phyloP scores from a whole-genome alignment of 2,113 vertebrate species.

The Cairina moschata region DNA sequence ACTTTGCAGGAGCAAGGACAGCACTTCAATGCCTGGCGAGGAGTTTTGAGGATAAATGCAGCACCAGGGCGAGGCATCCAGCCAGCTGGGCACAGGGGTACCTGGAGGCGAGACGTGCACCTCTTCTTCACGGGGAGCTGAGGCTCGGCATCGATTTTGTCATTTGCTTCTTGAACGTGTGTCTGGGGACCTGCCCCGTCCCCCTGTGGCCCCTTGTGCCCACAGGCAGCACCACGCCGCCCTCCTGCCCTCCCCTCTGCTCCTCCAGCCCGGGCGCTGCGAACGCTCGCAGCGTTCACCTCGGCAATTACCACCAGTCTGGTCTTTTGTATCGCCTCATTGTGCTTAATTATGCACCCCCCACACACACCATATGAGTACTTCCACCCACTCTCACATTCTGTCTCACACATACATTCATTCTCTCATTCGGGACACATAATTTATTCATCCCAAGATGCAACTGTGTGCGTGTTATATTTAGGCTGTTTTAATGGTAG shows the following conservation, averaged over 20 bases:
- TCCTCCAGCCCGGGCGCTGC: slow-evolving; percentile 4
- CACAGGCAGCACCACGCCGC: rapidly evolving
- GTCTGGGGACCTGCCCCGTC: not conserved
- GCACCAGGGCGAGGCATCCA: not conserved
- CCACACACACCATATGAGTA: slow-evolving; percentile 75
- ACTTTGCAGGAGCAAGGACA: rapidly evolving
- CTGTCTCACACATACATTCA: slow-evolving; percentile 79
- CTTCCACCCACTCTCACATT: slow-evolving; percentile 79
- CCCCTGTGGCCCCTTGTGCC: not conserved
- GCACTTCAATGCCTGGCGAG: not conserved
- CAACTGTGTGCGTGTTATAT: slow-evolving; percentile 69
- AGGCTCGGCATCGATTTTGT: not conserved
- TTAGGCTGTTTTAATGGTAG: slow-evolving; percentile 72
- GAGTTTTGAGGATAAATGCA: not conserved
- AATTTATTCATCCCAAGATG: slow-evolving; percentile 77
- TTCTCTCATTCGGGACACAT: slow-evolving; percentile 74
- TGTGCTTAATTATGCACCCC: slow-evolving; percentile 79
- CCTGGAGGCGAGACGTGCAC: not conserved
- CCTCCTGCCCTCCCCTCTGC: slow-evolving; percentile 31
- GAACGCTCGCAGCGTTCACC: slow-evolving; percentile 51
- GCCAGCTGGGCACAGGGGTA: not conserved
- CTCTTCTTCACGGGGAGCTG: not conserved
- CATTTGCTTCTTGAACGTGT: not conserved
- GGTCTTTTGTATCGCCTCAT: slow-evolving; percentile 69
- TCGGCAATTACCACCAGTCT: slow-evolving; percentile 69